Percentiles rank a stretch among this genome's conserved stretches.
These are phyloP conservation scores for Cephus pulcher DNA, from an alignment of 2,888 invertebrate genomes.

Conservation along the genomic window DNA sequence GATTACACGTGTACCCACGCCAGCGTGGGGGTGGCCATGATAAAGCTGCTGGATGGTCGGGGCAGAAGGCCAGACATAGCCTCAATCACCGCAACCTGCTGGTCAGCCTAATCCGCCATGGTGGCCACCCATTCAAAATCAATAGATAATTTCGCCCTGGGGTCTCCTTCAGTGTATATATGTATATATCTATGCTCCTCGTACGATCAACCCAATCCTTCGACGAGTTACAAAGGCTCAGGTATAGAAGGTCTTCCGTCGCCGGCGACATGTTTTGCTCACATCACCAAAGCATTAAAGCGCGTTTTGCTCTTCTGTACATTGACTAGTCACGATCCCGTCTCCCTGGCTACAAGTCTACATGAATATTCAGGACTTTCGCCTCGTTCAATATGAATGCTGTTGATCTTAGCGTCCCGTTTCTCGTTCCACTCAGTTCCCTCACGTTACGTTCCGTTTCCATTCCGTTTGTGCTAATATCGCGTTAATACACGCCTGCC, in stretches of 20 bases:
- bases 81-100: conserved; percentile 63
- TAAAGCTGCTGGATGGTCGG: conserved; percentile 60
- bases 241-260: too few relatives aligned
- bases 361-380: conserved; percentile 61
- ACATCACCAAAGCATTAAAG: conserved; percentile 43
- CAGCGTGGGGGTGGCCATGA: conserved; percentile 53
- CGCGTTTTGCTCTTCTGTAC: conserved; percentile 46
- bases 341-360: conserved; percentile 41
- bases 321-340: conserved; percentile 23
- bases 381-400: conserved; percentile 63
- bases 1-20: conserved; percentile 62
- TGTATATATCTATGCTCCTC: too few relatives aligned
- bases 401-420: conserved; percentile 59
- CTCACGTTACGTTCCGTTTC: conserved; percentile 34
- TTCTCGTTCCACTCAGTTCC: conserved; percentile 40
- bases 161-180: too few relatives aligned
- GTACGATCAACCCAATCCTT: too few relatives aligned
- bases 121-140: conserved; percentile 60
- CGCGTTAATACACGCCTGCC: conserved; percentile 20
- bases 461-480: conserved; percentile 23
- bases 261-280: conserved; percentile 47
- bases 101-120: conserved; percentile 61
- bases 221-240: too few relatives aligned
- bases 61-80: conserved; percentile 61
- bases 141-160: conserved; percentile 58